Conservation (phyloP, 2,888 invertebrate species). For the Dyspetes luteomarginatus region DNA sequence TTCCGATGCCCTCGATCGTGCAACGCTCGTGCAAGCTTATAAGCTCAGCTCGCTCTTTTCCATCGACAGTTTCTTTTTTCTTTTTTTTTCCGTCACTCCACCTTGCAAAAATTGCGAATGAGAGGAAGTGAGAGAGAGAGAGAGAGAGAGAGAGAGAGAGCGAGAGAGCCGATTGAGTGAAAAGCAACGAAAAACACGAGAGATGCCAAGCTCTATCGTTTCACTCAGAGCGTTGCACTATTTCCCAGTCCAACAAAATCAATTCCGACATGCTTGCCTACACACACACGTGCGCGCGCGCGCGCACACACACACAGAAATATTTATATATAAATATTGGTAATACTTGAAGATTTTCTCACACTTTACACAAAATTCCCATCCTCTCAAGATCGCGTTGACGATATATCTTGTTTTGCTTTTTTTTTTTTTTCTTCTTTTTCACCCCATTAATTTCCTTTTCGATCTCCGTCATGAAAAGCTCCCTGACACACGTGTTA, state of each 20-base stretch:
- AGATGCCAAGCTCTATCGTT: neutral
- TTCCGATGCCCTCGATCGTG: conserved; percentile 68
- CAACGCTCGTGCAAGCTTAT: conserved; percentile 29
- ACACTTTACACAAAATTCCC: too few relatives aligned
- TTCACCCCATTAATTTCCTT: too few relatives aligned
- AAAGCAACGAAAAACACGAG: conserved; percentile 17
- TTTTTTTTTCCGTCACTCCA: neutral
- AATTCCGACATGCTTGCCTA: conserved; percentile 5
- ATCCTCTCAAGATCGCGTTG: neutral
- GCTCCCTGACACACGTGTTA: too few relatives aligned
- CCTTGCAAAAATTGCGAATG: neutral
- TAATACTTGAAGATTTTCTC: too few relatives aligned
- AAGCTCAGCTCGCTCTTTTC: conserved; percentile 23
- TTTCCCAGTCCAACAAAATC: too few relatives aligned
- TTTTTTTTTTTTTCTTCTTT: neutral
- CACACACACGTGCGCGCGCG: too few relatives aligned
- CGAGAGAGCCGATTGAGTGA: neutral
- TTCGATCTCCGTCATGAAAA: too few relatives aligned
- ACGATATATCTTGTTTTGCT: too few relatives aligned
- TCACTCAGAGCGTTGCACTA: too few relatives aligned
- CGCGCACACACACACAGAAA: too few relatives aligned
- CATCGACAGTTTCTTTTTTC: neutral
- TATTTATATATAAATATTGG: too few relatives aligned
- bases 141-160: too few relatives aligned
- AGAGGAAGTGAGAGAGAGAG: neutral